Evolutionary conservation across 1,140 invertebrate genomes (phyloP), one percentile per base, ranked within the genome.

Genomic region (Penaeus vannamei): DNA sequence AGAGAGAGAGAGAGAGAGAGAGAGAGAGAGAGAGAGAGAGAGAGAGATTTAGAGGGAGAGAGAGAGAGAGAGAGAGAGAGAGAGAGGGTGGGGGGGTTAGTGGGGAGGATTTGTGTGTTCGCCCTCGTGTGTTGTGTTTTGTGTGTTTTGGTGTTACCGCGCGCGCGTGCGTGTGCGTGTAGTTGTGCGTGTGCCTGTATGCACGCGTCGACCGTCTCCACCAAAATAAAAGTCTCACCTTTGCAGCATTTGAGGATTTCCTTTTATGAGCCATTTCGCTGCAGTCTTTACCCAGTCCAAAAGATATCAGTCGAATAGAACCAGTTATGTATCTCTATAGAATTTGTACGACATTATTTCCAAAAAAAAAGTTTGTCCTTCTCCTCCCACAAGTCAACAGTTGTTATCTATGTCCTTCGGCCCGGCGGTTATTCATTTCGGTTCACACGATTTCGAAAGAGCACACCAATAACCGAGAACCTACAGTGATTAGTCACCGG

Each of bases 261-360:
- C 87, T 82, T 80, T 89, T 89, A 61, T 89, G 87, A 84, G 87
- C 87, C 87, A 89, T 89, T 79, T 89, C 72, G 87, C 66, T 85
- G 82, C 82, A 61, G 53, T 12, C 53, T 17, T 53, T 12, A 53
- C 36, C 80, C 61, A 69, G 26, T 79, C 29, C 36, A 53, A n/a
- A 77, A 72, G 17, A 76, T 36, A 29, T 36, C 42, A 26, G 29
- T 87, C 86, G 86, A 72, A 69, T 61, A 7, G 29, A 8, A 72
- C 42, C 66, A 82, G 42, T 62, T 87, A 87, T 76, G 23, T 82
- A 66, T n/a, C 61, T 32, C 46, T 80, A 81, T 42, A 82, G 42
- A 85, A 69, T 66, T 69, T 81, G 69, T 53, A 66, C 53, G 61
- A 59, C 76, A 80, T 80, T 66, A 29, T 62, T 46, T 64, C 86